phyloP scores from a whole-genome alignment of 2,113 vertebrate genomes.

The Scomber colias region DNA sequence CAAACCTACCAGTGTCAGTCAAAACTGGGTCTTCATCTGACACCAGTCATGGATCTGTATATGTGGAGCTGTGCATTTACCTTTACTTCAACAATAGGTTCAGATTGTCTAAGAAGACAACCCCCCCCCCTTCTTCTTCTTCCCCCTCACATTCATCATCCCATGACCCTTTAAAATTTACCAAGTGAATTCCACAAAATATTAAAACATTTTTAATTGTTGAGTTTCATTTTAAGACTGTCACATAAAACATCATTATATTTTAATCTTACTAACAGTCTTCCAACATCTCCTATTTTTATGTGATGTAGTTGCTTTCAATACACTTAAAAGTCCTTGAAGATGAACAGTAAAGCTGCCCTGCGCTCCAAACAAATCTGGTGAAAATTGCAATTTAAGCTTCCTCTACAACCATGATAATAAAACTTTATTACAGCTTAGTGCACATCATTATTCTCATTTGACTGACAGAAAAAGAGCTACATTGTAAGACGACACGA shows the following conservation, averaged over 20 bases:
- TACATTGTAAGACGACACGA: slow-evolving; percentile 37
- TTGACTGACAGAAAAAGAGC: slow-evolving; percentile 38
- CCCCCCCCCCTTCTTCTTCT: too few relatives aligned
- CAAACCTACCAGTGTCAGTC: slow-evolving; percentile 73
- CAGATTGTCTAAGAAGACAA: neutral
- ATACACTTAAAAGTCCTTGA: neutral
- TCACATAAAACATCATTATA: neutral
- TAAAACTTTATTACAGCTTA: slow-evolving; percentile 68
- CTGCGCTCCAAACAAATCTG: neutral
- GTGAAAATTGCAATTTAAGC: neutral
- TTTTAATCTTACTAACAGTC: slow-evolving; percentile 1
- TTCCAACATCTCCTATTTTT: neutral
- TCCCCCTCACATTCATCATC: too few relatives aligned
- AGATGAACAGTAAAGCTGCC: neutral
- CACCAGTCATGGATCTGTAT: neutral
- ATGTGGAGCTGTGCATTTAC: neutral
- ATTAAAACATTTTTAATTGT: too few relatives aligned
- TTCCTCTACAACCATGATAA: slow-evolving; percentile 42
- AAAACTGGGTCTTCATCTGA: slow-evolving; percentile 87
- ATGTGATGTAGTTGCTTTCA: neutral
- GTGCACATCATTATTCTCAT: slow-evolving; percentile 41
- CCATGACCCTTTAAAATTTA: too few relatives aligned
- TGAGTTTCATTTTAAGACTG: too few relatives aligned
- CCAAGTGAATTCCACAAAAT: too few relatives aligned
- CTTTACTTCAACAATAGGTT: neutral